Percentiles rank a stretch among this genome's conserved stretches.
phyloP scores from a whole-genome alignment of 2,888 invertebrate genomes.

The Ypsolopha sequella region DNA sequence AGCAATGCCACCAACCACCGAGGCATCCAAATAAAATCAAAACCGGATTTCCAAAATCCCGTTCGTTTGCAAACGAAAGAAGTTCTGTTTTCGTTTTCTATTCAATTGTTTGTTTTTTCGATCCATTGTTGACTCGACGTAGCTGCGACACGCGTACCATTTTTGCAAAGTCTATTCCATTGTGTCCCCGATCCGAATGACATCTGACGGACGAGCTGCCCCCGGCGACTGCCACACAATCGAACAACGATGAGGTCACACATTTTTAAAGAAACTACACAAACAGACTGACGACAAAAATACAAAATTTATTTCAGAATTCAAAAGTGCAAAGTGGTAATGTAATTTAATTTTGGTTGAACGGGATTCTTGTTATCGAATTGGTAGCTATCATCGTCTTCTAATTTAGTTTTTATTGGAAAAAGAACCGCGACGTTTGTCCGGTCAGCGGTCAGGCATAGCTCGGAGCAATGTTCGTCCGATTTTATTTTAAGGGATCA shows the following conservation, averaged over 20 bases:
- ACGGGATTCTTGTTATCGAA: constrained; percentile 67
- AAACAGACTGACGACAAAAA: constrained; percentile 12
- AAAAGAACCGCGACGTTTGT: constrained; percentile 37
- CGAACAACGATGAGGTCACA: constrained; percentile 25
- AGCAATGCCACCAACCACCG: constrained; percentile 16
- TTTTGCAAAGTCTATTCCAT: constrained; percentile 64
- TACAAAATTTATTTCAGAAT: constrained; percentile 13
- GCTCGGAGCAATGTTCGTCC: constrained; percentile 42
- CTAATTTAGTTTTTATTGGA: constrained; percentile 60
- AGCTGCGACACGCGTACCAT: constrained; percentile 60
- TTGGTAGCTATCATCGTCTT: constrained; percentile 49
- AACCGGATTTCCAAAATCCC: constrained; percentile 70
- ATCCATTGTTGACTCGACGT: constrained; percentile 53
- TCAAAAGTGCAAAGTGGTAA: constrained; percentile 17
- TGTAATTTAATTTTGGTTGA: constrained; percentile 26
- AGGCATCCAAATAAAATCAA: constrained; percentile 49
- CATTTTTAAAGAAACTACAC: constrained; percentile 11
- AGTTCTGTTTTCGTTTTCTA: constrained; percentile 68
- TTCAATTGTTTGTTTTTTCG: constrained; percentile 66
- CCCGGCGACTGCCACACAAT: not conserved
- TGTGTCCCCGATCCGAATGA: constrained; percentile 52
- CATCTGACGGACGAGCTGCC: constrained; percentile 53
- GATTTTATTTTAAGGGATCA: constrained; percentile 10
- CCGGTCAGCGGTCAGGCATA: constrained; percentile 36
- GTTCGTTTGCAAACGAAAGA: constrained; percentile 59